phyloP scores from a whole-genome alignment of 2,888 invertebrate genomes.

The Hymenopus coronatus region DNA sequence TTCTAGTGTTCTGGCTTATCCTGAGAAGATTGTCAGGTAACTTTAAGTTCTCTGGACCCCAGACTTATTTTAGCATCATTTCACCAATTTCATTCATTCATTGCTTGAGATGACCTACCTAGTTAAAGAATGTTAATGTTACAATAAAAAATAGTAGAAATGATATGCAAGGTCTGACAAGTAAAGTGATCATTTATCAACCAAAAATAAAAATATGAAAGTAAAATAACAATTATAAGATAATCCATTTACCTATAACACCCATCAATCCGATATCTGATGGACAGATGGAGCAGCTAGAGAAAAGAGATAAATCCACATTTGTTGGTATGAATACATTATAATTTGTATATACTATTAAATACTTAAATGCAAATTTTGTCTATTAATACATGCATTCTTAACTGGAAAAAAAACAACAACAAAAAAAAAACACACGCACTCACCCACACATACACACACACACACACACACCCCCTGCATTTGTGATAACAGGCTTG shows the following conservation, averaged over 20 bases:
- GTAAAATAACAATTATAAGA: background rate
- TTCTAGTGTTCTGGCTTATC: too few relatives aligned
- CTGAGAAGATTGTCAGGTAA: too few relatives aligned
- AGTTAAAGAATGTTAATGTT: too few relatives aligned
- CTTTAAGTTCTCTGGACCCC: too few relatives aligned
- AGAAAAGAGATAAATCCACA: background rate
- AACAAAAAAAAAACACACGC: too few relatives aligned
- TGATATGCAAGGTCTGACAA: background rate
- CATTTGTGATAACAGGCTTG: too few relatives aligned
- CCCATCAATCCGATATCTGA: background rate
- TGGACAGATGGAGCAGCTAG: background rate
- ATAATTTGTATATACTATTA: background rate
- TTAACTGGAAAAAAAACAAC: background rate
- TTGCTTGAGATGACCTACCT: too few relatives aligned
- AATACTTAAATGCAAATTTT: background rate
- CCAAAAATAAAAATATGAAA: background rate
- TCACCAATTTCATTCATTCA: too few relatives aligned
- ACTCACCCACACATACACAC: too few relatives aligned
- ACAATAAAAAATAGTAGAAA: too few relatives aligned
- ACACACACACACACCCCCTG: too few relatives aligned
- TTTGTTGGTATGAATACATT: background rate
- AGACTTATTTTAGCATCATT: too few relatives aligned
- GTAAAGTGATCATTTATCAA: background rate
- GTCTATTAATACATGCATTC: background rate
- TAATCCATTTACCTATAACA: background rate